A percentile compares a stretch with the other conserved stretches of the same genome.
Evolutionary conservation across 2,888 invertebrate species (phyloP).

Genomic region (Tribolium freemani): DNA sequence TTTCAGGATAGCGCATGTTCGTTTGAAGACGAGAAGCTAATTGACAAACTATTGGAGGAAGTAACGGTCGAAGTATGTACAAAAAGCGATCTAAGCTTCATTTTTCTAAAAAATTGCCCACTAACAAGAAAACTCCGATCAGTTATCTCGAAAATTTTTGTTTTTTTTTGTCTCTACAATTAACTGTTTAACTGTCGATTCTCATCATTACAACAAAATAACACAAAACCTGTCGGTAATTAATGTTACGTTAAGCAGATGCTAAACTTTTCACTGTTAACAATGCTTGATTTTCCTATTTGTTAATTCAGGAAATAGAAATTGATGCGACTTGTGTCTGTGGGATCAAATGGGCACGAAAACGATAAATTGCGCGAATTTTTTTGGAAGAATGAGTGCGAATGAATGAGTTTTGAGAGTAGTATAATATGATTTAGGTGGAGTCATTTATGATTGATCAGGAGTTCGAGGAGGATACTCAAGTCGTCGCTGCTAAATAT

Average conservation of each 20-base stretch:
- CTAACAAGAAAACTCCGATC: background rate
- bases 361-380: slow-evolving; percentile 9
- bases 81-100: background rate
- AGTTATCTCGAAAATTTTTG: background rate
- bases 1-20: slow-evolving; percentile 29
- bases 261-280: slow-evolving; percentile 1
- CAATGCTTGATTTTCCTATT: background rate
- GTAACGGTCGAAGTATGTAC: slow-evolving; percentile 45
- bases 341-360: background rate
- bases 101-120: background rate
- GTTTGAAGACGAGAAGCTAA: slow-evolving; percentile 45
- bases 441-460: slow-evolving; percentile 81
- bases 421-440: slow-evolving; percentile 70
- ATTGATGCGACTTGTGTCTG: slow-evolving; percentile 13
- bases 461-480: slow-evolving; percentile 76
- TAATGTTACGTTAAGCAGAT: slow-evolving; percentile 22
- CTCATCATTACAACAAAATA: slow-evolving; percentile 1
- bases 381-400: slow-evolving; percentile 26
- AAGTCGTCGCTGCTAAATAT: slow-evolving; percentile 76
- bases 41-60: slow-evolving; percentile 45
- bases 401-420: slow-evolving; percentile 42
- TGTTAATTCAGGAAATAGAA: background rate
- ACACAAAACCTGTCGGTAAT: slow-evolving; percentile 12
- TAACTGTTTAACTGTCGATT: background rate
- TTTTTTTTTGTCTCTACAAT: background rate